Percentiles rank a stretch among this genome's conserved stretches.
These are phyloP conservation scores for Malurus cyaneus DNA, from an alignment of 2,113 vertebrate species.

Conservation along the genomic window DNA sequence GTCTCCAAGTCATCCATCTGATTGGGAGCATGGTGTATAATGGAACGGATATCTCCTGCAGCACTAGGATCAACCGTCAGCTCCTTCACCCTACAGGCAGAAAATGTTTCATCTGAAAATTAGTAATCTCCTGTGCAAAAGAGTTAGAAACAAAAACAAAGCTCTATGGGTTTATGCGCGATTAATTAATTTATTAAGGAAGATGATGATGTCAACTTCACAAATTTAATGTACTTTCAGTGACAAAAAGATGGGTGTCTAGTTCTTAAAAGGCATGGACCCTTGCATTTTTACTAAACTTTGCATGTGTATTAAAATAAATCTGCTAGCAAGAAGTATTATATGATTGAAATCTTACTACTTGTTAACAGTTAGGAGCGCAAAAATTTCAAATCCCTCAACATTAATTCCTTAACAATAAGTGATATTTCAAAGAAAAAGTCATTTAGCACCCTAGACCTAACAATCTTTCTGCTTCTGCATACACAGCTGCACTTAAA, in stretches of 20 bases:
- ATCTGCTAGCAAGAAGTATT: background rate
- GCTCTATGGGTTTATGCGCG: background rate
- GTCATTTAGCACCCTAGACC: background rate
- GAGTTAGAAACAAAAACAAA: constrained; percentile 1
- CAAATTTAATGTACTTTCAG: constrained; percentile 19
- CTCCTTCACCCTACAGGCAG: constrained; percentile 85
- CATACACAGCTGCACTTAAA: background rate
- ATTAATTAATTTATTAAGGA: constrained; percentile 27
- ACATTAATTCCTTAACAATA: background rate
- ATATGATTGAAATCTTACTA: background rate
- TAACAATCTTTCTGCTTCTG: background rate
- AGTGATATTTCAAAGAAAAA: background rate
- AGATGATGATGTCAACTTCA: constrained; percentile 73
- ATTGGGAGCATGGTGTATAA: constrained; percentile 79
- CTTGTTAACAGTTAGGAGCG: background rate
- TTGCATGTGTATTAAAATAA: background rate
- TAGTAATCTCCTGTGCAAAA: background rate
- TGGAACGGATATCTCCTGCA: constrained; percentile 77
- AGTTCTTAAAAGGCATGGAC: background rate
- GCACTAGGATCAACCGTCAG: constrained; percentile 78
- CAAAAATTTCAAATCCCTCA: background rate
- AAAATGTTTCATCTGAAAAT: constrained; percentile 28
- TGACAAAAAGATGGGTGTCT: background rate
- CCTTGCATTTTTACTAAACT: background rate
- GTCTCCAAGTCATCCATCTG: constrained; percentile 94